Percentiles rank a stretch among this genome's conserved stretches.
phyloP scores from a whole-genome alignment of 2,888 invertebrate genomes.

The Scotopteryx bipunctaria region DNA sequence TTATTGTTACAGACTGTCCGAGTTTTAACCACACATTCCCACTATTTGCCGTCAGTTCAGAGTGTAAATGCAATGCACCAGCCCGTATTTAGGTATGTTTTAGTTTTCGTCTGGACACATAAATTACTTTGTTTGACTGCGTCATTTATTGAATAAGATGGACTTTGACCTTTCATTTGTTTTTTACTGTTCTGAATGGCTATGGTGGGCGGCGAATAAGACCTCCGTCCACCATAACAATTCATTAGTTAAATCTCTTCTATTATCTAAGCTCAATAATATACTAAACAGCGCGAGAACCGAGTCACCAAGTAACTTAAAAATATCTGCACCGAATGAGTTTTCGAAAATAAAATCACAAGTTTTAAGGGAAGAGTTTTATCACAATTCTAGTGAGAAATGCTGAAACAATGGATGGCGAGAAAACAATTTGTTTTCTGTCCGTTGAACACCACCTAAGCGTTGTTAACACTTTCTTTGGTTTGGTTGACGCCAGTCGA shows the following conservation, averaged over 20 bases:
- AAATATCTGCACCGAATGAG: slow-evolving; percentile 17
- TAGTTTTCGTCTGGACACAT: too few species aligned
- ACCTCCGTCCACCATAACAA: too few species aligned
- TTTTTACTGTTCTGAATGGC: too few species aligned
- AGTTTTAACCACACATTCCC: slow-evolving; percentile 23
- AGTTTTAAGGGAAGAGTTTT: slow-evolving; percentile 17
- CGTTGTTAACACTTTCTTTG: slow-evolving; percentile 36
- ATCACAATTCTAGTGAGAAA: slow-evolving; percentile 11
- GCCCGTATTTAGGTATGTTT: slow-evolving; percentile 18
- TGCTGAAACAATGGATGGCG: slow-evolving; percentile 15
- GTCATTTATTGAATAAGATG: too few species aligned
- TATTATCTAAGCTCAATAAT: too few species aligned
- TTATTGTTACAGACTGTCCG: background rate
- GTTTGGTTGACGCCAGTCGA: slow-evolving; percentile 26
- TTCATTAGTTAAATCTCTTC: too few species aligned
- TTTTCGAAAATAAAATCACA: slow-evolving; percentile 26
- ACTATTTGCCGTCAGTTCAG: slow-evolving; percentile 29
- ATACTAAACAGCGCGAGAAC: too few species aligned
- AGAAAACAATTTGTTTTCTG: slow-evolving; percentile 20
- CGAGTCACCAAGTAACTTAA: background rate
- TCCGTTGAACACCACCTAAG: slow-evolving; percentile 18
- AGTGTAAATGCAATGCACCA: slow-evolving; percentile 11
- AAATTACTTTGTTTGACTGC: too few species aligned
- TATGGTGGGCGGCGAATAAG: too few species aligned
- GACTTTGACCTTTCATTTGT: too few species aligned